Percentiles rank a stretch among this genome's conserved stretches.
Evolutionary conservation across 64 coral and sea anemone genomes (phyloP).

Genomic region (Cladopsammia gracilis): DNA sequence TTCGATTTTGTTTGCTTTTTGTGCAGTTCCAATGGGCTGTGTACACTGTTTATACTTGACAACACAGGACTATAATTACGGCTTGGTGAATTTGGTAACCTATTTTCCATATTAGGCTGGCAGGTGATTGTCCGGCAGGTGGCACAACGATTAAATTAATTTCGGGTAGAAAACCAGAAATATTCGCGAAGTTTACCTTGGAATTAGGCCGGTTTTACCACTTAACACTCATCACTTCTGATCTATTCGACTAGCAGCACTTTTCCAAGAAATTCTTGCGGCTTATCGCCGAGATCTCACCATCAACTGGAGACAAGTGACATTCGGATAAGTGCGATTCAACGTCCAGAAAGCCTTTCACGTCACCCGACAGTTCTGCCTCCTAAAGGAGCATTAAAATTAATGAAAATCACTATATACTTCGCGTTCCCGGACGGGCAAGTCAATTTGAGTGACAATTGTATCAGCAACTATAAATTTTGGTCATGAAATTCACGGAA

Average conservation of each 20-base stretch:
- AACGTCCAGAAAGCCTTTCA: not conserved
- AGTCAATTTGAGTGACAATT: constrained; percentile 39
- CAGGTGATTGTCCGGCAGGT: constrained; percentile 33
- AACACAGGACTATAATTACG: constrained; percentile 17
- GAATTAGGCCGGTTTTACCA: not conserved
- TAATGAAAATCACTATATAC: constrained; percentile 53
- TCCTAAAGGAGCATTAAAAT: constrained; percentile 50
- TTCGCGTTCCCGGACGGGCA: constrained; percentile 37
- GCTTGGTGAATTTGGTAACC: constrained; percentile 18
- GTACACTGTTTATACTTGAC: constrained; percentile 18
- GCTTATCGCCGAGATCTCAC: not conserved
- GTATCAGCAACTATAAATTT: not conserved
- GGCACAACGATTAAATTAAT: constrained; percentile 1
- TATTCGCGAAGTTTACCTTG: not conserved
- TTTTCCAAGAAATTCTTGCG: not conserved
- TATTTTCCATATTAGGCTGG: constrained; percentile 25
- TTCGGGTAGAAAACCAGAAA: constrained; percentile 22
- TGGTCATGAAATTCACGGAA: not conserved
- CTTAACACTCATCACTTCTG: not conserved
- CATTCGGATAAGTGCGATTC: not conserved
- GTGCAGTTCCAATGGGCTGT: constrained; percentile 6
- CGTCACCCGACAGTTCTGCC: not conserved
- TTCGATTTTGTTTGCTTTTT: constrained; percentile 44
- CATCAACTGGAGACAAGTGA: not conserved
- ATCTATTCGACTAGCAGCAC: not conserved